phyloP scores from a whole-genome alignment of 2,797 vertebrate genomes.

The Poecilia picta region DNA sequence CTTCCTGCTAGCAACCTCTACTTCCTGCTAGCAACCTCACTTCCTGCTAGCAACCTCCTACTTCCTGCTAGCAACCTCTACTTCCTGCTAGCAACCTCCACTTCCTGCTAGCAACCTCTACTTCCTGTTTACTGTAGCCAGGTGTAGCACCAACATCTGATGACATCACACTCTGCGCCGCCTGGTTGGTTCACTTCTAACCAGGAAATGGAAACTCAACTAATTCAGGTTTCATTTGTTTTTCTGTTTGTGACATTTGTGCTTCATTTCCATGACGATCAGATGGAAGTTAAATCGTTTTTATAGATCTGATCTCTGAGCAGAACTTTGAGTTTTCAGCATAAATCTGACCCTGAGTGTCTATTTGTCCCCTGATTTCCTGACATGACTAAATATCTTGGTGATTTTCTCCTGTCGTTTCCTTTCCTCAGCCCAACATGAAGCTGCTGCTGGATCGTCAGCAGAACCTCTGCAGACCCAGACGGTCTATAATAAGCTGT shows the following conservation, averaged over 20 bases:
- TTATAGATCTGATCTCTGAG: neutral
- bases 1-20: too few species aligned
- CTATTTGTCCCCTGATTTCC: neutral
- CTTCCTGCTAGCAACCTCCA: too few species aligned
- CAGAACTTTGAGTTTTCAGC: neutral
- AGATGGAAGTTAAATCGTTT: neutral
- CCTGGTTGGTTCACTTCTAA: too few species aligned
- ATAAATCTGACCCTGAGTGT: neutral
- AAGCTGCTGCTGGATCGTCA: constrained; percentile 61
- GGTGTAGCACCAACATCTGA: too few species aligned
- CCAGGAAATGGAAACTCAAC: too few species aligned
- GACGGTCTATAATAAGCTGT: constrained; percentile 78
- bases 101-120: too few species aligned
- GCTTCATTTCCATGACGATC: too few species aligned
- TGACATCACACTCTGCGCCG: too few species aligned
- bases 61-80: too few species aligned
- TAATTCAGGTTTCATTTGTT: neutral
- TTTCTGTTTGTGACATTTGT: neutral
- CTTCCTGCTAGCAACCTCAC: too few species aligned
- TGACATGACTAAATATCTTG: neutral
- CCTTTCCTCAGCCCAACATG: neutral
- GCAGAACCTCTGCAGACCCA: constrained; percentile 72
- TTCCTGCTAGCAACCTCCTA: too few species aligned
- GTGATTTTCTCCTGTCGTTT: neutral
- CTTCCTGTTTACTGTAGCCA: too few species aligned